Base-by-base conservation (phyloP, 2,113 vertebrate genomes). In the Tetrax tetrax region DNA sequence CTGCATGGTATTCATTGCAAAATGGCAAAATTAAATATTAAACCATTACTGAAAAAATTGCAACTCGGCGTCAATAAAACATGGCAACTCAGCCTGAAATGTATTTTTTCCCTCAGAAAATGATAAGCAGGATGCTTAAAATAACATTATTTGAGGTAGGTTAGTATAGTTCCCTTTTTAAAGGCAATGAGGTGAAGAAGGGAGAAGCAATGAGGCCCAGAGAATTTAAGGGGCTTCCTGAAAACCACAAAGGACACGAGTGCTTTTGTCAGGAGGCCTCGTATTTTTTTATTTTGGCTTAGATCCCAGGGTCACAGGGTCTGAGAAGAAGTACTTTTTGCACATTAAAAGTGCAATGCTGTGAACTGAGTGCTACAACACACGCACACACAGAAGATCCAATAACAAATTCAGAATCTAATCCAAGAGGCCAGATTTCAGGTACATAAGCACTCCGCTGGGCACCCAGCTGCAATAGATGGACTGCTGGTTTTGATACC, bases 1-100 rank as follows among this genome's bases (percentile, higher is more conserved):
- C 80, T 89, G 80, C 53, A 33, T 54, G 20, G 33, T 72, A 45
- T 60, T 85, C 53, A 47, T 4, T 81, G 81, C 41, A 90, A 91
- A 93, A 89, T 65, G 66, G 57, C 41, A 86, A 93, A 86, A 94
- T 90, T 83, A 92, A 90, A 69, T 92, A 92, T 78, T 83, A 95
- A 94, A 76, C 5, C 9, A 9, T 60, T 33, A 51, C 12, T 8
- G 47, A 84, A 85, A 92, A 79, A 51, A 85, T 4, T 3, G 43
- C 9, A 35, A 61, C 50, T 28, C 17, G 37, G 31, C 31, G 91
- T 90, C 74, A 72, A 38, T 69, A 89, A 93, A 93, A 82, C 4
- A 14, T 33, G 14, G 47, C 15, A 85, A 79, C 57, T 76, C 65
- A 63, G 60, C 43, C 59, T 72, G 66, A 88, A 71, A 86, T 61